Evolutionary conservation across 2,888 invertebrate species (phyloP).

Genomic region (Agonum fuliginosum): DNA sequence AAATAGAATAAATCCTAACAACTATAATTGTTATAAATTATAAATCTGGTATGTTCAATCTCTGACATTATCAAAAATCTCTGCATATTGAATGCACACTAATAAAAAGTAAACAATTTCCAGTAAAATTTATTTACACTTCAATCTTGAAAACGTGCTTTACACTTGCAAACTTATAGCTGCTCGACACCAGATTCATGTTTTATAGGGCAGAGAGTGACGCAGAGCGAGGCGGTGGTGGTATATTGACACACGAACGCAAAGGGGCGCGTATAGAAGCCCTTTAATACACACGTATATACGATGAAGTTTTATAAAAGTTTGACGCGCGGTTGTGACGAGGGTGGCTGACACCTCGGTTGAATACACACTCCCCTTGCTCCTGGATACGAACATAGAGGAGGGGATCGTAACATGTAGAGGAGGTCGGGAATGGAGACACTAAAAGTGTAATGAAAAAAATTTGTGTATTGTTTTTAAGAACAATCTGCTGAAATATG

Average conservation of each 20-base stretch:
- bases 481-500: no score
- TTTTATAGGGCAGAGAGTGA: slow-evolving; percentile 29
- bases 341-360: slow-evolving; percentile 54
- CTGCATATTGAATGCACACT: background rate
- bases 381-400: background rate
- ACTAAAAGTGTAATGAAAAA: background rate
- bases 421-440: no score
- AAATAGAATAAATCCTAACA: no score
- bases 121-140: background rate
- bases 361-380: slow-evolving; percentile 30
- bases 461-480: no score
- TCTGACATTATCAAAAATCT: background rate
- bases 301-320: slow-evolving; percentile 57
- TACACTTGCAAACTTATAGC: slow-evolving; percentile 23
- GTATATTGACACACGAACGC: slow-evolving; percentile 14
- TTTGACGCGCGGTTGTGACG: slow-evolving; percentile 52
- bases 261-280: slow-evolving; percentile 14
- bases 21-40: no score
- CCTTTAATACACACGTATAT: slow-evolving; percentile 54
- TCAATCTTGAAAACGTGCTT: background rate
- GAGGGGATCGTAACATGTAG: background rate
- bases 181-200: slow-evolving; percentile 29
- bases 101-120: background rate
- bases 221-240: background rate
- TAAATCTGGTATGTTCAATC: no score